Evolutionary conservation across 2,113 vertebrate genomes (phyloP).

Genomic region (Motacilla alba): DNA sequence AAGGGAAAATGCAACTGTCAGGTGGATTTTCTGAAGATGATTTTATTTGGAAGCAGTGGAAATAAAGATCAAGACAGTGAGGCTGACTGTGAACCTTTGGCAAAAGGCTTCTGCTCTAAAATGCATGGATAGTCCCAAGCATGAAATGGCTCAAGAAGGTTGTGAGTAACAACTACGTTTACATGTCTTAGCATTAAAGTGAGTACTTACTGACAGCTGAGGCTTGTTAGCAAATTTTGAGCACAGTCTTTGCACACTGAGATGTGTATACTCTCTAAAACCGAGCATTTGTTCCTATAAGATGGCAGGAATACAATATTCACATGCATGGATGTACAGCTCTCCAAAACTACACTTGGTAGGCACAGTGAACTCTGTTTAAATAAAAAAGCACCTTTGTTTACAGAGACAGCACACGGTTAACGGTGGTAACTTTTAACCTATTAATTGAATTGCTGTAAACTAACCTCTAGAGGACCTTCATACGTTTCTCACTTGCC

Average conservation of each 20-base stretch:
- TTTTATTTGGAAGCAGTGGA: neutral
- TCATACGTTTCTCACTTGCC: neutral
- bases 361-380: neutral
- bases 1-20: neutral
- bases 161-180: neutral
- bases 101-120: neutral
- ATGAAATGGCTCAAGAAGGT: neutral
- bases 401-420: neutral
- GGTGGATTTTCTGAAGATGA: neutral
- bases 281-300: accelerated
- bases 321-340: neutral
- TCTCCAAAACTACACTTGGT: neutral
- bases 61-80: neutral
- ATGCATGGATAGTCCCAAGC: neutral
- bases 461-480: neutral
- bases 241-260: neutral
- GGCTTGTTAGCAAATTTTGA: neutral
- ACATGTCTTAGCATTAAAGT: neutral
- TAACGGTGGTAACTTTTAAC: neutral
- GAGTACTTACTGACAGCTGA: neutral
- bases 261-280: neutral
- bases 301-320: neutral
- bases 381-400: neutral
- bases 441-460: neutral
- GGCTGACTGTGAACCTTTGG: neutral